These are phyloP conservation scores for Pollimyrus isidori DNA, from an alignment of 2,113 vertebrate genomes.

Conservation along the genomic window DNA sequence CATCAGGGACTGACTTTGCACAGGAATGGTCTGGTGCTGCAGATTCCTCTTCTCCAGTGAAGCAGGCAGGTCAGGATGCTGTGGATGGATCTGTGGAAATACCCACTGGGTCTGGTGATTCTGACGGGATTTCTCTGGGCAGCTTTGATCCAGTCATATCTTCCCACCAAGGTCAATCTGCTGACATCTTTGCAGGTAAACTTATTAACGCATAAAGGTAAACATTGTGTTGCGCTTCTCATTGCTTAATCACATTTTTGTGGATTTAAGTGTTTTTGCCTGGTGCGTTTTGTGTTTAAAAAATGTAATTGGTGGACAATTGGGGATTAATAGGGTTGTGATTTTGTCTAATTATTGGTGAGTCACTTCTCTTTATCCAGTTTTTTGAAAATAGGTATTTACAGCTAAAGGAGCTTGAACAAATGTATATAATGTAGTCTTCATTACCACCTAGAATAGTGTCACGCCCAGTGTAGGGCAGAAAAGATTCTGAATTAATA, in stretches of 20 bases:
- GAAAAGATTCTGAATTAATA: background rate
- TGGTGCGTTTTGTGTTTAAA: background rate
- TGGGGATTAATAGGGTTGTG: background rate
- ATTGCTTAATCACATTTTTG: background rate
- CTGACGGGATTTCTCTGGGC: slow-evolving; percentile 16
- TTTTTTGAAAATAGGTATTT: background rate
- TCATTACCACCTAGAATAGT: background rate
- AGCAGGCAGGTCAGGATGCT: slow-evolving; percentile 10
- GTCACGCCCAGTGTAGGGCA: background rate
- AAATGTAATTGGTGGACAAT: background rate
- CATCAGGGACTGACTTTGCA: slow-evolving; percentile 38
- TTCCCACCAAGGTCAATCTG: background rate
- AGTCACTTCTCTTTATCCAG: background rate
- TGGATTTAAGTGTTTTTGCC: background rate
- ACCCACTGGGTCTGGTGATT: slow-evolving; percentile 11
- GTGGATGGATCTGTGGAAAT: slow-evolving; percentile 7
- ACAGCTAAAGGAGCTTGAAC: background rate
- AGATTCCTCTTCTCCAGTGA: background rate
- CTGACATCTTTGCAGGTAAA: background rate
- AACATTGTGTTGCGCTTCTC: background rate
- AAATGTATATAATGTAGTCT: background rate
- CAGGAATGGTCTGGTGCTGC: slow-evolving; percentile 15
- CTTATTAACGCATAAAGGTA: background rate
- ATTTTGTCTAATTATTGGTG: background rate
- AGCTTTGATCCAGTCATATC: slow-evolving; percentile 3